These are phyloP conservation scores for Silurus meridionalis DNA, from an alignment of 2,113 vertebrate species.

Conservation along the genomic window DNA sequence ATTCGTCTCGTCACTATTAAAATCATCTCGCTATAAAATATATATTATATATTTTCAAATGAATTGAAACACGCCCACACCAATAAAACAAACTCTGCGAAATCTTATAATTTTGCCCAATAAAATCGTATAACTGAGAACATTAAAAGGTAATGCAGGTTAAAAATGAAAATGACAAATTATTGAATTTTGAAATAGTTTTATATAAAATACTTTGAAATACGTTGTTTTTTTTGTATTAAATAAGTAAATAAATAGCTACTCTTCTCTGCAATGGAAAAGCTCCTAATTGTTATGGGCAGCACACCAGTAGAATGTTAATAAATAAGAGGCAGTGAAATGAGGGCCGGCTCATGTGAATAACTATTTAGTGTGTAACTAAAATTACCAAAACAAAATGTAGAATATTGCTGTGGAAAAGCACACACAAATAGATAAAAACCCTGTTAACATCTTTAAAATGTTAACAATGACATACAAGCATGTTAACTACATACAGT, in stretches of 20 bases:
- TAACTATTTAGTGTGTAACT: not conserved
- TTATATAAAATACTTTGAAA: no score
- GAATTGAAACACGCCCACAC: not conserved
- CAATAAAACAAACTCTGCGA: not conserved
- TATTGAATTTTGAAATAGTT: no score
- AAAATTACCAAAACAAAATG: not conserved
- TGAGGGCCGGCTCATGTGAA: not conserved
- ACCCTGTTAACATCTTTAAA: not conserved
- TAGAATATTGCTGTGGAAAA: not conserved
- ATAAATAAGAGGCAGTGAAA: constrained; percentile 19
- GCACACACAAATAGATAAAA: not conserved
- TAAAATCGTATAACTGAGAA: not conserved
- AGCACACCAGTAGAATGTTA: not conserved
- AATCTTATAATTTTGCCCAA: not conserved
- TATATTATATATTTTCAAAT: no score
- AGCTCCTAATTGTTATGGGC: constrained; percentile 3
- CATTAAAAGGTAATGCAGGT: not conserved
- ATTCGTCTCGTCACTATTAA: no score
- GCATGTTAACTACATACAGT: not conserved
- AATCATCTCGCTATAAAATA: no score
- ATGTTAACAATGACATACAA: not conserved
- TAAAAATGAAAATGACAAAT: not conserved
- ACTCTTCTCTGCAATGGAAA: not conserved
- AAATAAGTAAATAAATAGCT: not conserved
- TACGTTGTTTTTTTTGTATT: no score